Conservation (phyloP, 2,113 vertebrate genomes). For the Ivindomyrus marchei region DNA sequence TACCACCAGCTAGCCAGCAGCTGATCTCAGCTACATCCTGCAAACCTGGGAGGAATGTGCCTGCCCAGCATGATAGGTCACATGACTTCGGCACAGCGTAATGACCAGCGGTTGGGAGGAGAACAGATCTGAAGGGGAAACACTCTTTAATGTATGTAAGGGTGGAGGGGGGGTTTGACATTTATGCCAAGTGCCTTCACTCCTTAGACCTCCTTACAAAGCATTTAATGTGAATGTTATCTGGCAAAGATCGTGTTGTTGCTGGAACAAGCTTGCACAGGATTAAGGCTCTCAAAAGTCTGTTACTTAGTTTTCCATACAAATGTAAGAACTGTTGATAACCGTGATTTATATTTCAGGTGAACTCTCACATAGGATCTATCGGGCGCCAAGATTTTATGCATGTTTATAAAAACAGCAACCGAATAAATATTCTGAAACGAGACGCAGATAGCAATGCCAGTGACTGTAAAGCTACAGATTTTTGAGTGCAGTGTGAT, state of each 20-base stretch:
- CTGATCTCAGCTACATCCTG: conserved; percentile 40
- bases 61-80: conserved; percentile 19
- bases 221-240: neutral
- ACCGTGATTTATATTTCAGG: neutral
- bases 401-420: neutral
- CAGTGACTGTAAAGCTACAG: neutral
- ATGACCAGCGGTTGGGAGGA: conserved; percentile 43
- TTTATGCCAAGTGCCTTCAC: neutral
- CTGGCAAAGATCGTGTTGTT: neutral
- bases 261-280: neutral
- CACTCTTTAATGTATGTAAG: conserved; percentile 20
- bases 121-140: conserved; percentile 48
- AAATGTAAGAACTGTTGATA: neutral
- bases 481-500: neutral
- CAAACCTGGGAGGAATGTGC: conserved; percentile 37
- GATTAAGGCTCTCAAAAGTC: neutral
- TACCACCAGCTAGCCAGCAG: conserved; percentile 34
- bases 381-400: neutral
- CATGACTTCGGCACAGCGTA: conserved; percentile 24
- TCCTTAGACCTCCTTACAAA: neutral
- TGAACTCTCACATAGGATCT: neutral
- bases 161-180: neutral
- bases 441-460: neutral
- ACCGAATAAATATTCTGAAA: neutral
- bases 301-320: neutral